phyloP scores from a whole-genome alignment of 1,140 invertebrate genomes.

The Conus betulinus region DNA sequence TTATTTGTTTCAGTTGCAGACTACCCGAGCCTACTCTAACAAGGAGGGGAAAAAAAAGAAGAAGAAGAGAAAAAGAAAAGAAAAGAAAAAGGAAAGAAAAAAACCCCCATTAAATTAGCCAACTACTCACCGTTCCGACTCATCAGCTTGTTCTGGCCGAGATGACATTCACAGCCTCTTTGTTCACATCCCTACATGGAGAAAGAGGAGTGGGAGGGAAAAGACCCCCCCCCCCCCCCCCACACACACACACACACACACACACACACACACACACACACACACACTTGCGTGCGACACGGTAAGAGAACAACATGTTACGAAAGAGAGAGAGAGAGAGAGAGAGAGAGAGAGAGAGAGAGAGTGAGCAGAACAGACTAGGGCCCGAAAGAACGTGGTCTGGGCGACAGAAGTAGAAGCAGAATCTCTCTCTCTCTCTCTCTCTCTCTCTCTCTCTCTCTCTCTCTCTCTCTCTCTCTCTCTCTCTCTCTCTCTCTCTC shows the following conservation, averaged over 20 bases:
- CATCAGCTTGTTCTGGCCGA: too few relatives aligned
- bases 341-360: constrained; percentile 1
- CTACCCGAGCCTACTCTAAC: not conserved
- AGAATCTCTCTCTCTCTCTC: too few relatives aligned
- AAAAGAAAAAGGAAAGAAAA: not conserved
- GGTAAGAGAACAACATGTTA: too few relatives aligned
- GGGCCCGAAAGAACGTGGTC: too few relatives aligned
- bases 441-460: constrained; percentile 6
- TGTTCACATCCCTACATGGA: too few relatives aligned
- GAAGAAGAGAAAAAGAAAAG: constrained; percentile 17
- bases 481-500: constrained; percentile 26
- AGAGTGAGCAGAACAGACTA: not conserved
- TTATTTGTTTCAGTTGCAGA: not conserved
- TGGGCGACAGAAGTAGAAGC: too few relatives aligned
- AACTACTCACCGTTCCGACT: too few relatives aligned
- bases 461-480: not conserved
- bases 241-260: too few relatives aligned
- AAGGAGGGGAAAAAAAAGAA: constrained; percentile 22
- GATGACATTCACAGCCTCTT: too few relatives aligned
- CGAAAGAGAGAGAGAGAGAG: constrained; percentile 28
- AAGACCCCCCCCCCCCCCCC: not conserved
- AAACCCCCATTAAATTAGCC: not conserved
- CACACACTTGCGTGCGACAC: too few relatives aligned
- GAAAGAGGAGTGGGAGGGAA: not conserved
- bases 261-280: too few relatives aligned